Percentiles rank a stretch among this genome's conserved stretches.
Evolutionary conservation across 2,888 invertebrate species (phyloP).

Genomic region (Embidobia sp.): DNA sequence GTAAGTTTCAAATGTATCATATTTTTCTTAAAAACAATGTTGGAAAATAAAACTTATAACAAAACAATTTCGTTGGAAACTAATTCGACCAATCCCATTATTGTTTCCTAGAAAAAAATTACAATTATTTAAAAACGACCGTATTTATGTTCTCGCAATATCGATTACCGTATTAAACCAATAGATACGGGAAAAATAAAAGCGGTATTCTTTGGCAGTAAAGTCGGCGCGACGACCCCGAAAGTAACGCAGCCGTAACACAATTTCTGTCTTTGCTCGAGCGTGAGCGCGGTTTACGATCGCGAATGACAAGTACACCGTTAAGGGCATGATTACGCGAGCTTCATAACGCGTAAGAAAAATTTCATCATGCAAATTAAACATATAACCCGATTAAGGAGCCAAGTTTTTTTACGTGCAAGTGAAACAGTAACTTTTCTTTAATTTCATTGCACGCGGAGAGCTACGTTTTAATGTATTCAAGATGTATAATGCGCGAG

Average conservation of each 20-base stretch:
- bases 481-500: constrained; percentile 53
- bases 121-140: too few relatives aligned
- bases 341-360: constrained; percentile 11
- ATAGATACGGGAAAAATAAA: too few relatives aligned
- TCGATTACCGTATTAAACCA: too few relatives aligned
- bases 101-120: too few relatives aligned
- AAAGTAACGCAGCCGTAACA: too few relatives aligned
- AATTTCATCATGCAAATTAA: constrained; percentile 42
- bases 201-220: too few relatives aligned
- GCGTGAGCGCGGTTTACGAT: constrained; percentile 1
- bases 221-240: too few relatives aligned
- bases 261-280: too few relatives aligned
- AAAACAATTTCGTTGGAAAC: too few relatives aligned
- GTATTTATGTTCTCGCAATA: too few relatives aligned
- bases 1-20: not conserved
- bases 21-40: not conserved
- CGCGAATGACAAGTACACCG: constrained; percentile 3
- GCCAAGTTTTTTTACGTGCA: constrained; percentile 27
- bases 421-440: constrained; percentile 46
- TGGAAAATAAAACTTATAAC: too few relatives aligned
- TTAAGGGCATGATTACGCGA: constrained; percentile 5
- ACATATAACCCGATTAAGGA: constrained; percentile 33
- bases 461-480: constrained; percentile 54
- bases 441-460: constrained; percentile 42
- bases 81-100: too few relatives aligned